phyloP scores from a whole-genome alignment of 2,888 invertebrate species.

The Tipula vernalis region DNA sequence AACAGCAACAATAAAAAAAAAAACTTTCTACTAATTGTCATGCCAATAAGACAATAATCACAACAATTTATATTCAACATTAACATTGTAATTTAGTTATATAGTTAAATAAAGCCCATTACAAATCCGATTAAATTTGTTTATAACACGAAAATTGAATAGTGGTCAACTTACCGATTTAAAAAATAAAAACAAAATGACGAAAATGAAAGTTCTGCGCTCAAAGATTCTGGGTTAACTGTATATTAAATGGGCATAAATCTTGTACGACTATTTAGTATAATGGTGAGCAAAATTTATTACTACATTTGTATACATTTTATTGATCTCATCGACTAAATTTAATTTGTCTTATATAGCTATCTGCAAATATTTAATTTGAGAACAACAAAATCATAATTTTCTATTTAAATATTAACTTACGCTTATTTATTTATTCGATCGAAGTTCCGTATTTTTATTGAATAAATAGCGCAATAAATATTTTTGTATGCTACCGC shows the following conservation, averaged over 20 bases:
- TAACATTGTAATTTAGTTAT: neutral
- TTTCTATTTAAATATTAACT: neutral
- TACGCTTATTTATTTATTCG: neutral
- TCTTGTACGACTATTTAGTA: neutral
- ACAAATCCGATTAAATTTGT: neutral
- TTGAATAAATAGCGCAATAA: neutral
- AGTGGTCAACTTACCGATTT: neutral
- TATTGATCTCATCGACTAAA: neutral
- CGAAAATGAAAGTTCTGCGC: neutral
- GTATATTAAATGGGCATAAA: neutral
- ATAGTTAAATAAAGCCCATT: too few species aligned
- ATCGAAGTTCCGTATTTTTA: neutral
- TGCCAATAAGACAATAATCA: neutral
- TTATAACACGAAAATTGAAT: neutral
- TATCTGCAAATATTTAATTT: too few species aligned
- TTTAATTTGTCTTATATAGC: neutral
- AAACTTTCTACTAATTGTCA: constrained; percentile 4
- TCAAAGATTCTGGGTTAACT: neutral
- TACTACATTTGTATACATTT: neutral
- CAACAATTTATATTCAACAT: neutral
- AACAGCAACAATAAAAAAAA: neutral
- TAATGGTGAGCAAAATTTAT: neutral
- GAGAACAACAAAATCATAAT: too few species aligned
- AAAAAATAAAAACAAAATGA: neutral
- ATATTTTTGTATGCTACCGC: neutral